phyloP scores from a whole-genome alignment of 2,797 vertebrate species.

The Siniperca undulata region DNA sequence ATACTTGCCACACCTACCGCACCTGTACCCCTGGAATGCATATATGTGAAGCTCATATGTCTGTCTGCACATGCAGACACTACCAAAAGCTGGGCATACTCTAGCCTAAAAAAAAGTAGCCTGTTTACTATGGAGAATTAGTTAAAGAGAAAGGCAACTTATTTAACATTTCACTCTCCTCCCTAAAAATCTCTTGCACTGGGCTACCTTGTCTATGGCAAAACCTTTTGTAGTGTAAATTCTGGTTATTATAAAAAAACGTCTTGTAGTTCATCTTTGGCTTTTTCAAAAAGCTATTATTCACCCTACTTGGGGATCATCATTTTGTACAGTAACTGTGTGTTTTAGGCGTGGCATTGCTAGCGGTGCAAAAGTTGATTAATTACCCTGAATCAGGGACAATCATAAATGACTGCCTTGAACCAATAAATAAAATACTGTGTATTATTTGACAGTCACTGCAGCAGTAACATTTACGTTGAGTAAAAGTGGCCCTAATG shows the following conservation, averaged over 20 bases:
- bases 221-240: neutral
- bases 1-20: slow-evolving; percentile 77
- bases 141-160: neutral
- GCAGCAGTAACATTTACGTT: neutral
- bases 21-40: slow-evolving; percentile 78
- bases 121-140: neutral
- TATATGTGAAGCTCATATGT: slow-evolving; percentile 49
- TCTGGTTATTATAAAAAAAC: neutral
- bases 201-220: neutral
- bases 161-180: neutral
- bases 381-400: neutral
- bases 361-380: neutral
- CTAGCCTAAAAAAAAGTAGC: neutral
- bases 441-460: neutral
- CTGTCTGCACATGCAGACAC: slow-evolving; percentile 50
- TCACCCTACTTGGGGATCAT: neutral
- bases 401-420: neutral
- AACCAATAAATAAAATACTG: neutral
- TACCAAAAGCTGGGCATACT: slow-evolving; percentile 15
- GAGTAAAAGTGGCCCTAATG: neutral
- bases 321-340: slow-evolving; percentile 1
- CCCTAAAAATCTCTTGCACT: neutral
- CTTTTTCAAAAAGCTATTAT: slow-evolving; percentile 1
- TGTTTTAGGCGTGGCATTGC: neutral
- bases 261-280: neutral